Evolutionary conservation across 2,888 invertebrate species (phyloP), one percentile per base, ranked within the genome.

Genomic region (Lochmaea capreae): DNA sequence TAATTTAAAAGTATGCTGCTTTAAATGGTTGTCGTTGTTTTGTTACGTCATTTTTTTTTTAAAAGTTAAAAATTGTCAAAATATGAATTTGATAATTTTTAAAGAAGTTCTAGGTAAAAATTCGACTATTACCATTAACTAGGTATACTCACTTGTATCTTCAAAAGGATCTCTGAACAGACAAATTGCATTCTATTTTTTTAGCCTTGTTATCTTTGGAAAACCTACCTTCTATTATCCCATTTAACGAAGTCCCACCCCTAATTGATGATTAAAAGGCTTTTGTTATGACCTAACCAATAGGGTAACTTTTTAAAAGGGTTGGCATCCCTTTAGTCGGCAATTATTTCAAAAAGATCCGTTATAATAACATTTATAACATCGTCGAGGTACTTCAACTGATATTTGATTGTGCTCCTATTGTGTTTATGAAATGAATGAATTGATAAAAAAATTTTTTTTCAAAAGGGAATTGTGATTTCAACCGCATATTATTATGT

Each of bases 311-410:
- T 61, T 54, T 59, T 75, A 66, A 33, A 77, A 75, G 79, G 80
- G 80, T 76, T 76, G 74, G 71, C 54, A 71, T 78, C 78, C 79
- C 75, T 67, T 59, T 79, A 79, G 73, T 71, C 74, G 80, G 81
- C 83, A 82, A 84, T 83, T 83, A 84, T 84, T 84, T 83, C 81
- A 79, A 83, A 62, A 82, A 83, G 82, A 82, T 83, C 83, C 83
- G 84, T 84, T 84, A 83, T 83, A 81, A 83, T 83, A 83, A 82
- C 83, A 81, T 83, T 81, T 80, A 77, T 81, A 82, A 82, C 81
- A 81, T 81, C 81, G 80, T 81, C 81, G 80, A 79, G 68, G 80
- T 78, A 82, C 81, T 77, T 77, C 76, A 61, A 73, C 68, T 71
- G 81, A 82, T 83, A 84, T 84, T 83, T 82, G 83, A 84, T 83